Percentiles rank a stretch among this genome's conserved stretches.
phyloP scores from a whole-genome alignment of 2,797 vertebrate genomes.

The Ataeniobius toweri region DNA sequence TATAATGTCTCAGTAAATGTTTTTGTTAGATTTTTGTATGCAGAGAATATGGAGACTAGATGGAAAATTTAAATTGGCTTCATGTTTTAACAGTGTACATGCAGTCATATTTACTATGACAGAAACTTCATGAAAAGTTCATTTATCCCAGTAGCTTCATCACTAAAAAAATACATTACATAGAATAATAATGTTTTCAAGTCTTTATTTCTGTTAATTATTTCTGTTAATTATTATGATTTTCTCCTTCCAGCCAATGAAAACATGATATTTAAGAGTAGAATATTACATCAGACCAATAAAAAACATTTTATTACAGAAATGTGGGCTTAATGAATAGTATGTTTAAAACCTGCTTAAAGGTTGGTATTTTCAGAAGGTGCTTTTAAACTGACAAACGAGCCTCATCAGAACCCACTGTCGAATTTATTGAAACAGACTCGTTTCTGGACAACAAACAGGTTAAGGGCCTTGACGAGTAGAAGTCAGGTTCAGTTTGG shows the following conservation, averaged over 20 bases:
- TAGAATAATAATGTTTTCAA: too few relatives aligned
- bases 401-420: neutral
- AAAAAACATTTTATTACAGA: neutral
- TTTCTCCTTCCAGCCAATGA: neutral
- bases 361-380: too few relatives aligned
- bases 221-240: neutral
- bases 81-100: too few relatives aligned
- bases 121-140: too few relatives aligned
- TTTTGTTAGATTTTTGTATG: neutral
- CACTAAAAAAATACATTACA: too few relatives aligned
- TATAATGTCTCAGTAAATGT: neutral
- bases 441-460: neutral
- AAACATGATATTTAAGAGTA: neutral
- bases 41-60: neutral
- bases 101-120: too few relatives aligned
- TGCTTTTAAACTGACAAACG: neutral
- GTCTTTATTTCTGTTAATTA: too few relatives aligned
- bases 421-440: neutral
- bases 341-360: neutral
- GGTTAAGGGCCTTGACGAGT: neutral
- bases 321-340: neutral
- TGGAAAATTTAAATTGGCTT: too few relatives aligned
- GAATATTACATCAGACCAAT: neutral
- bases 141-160: too few relatives aligned
- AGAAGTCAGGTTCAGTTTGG: neutral